phyloP scores from a whole-genome alignment of 1,140 invertebrate genomes.

The Drosophila persimilis region DNA sequence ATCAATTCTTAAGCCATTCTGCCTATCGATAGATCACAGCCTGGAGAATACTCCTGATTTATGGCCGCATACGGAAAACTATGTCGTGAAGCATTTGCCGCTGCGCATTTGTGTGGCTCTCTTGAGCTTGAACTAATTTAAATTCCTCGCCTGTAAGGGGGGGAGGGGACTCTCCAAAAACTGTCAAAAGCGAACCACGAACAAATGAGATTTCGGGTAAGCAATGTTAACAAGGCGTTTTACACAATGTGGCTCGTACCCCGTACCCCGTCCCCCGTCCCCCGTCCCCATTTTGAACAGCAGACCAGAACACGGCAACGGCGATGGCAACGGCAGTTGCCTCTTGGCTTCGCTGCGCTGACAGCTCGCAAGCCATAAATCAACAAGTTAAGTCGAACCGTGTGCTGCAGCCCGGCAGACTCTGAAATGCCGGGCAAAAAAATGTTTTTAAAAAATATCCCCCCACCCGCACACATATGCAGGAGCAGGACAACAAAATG shows the following conservation, averaged over 20 bases:
- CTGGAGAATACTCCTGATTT: conserved; percentile 44
- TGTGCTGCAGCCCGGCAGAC: conserved; percentile 51
- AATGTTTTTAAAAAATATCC: conserved; percentile 55
- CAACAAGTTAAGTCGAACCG: conserved; percentile 80
- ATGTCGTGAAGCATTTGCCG: conserved; percentile 71
- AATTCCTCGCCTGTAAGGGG: conserved; percentile 53
- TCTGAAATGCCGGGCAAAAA: conserved; percentile 45
- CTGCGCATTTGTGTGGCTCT: conserved; percentile 48
- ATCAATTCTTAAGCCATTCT: too few species aligned
- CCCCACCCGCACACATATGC: conserved; percentile 57
- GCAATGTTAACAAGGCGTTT: conserved; percentile 79
- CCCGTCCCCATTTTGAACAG: not conserved
- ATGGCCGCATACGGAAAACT: conserved; percentile 55
- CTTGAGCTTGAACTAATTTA: conserved; percentile 66
- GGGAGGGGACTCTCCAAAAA: conserved; percentile 31
- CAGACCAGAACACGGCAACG: conserved; percentile 15
- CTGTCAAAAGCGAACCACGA: conserved; percentile 51
- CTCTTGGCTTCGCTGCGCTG: conserved; percentile 53
- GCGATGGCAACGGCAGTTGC: conserved; percentile 56
- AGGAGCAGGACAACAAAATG: conserved; percentile 53
- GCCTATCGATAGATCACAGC: too few species aligned
- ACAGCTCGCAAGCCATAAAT: conserved; percentile 77
- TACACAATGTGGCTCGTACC: conserved; percentile 54
- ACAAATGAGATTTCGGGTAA: conserved; percentile 61
- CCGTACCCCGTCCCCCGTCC: too few species aligned